These are phyloP conservation scores for Crocuta crocuta DNA, from an alignment of 2,113 vertebrate species.

Conservation along the genomic window DNA sequence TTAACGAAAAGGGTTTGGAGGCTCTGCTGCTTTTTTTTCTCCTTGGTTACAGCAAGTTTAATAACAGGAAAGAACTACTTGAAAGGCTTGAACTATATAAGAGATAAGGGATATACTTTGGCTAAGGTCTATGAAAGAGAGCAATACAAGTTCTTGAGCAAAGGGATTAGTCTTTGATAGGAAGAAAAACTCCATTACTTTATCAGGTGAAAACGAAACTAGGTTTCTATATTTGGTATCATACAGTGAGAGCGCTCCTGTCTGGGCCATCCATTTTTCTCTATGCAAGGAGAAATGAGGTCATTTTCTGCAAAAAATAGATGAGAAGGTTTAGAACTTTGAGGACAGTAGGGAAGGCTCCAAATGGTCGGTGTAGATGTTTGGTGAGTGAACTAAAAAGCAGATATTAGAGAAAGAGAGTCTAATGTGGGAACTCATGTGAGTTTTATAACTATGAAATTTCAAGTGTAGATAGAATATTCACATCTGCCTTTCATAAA, in stretches of 20 bases:
- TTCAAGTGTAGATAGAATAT: neutral
- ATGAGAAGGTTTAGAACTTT: conserved; percentile 56
- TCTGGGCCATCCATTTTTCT: conserved; percentile 15
- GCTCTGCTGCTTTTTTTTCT: neutral
- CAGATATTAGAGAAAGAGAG: neutral
- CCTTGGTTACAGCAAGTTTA: neutral
- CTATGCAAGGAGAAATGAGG: neutral
- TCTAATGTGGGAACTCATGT: neutral
- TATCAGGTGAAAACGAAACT: conserved; percentile 66
- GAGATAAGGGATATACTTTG: conserved; percentile 5
- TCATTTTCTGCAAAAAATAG: conserved; percentile 48
- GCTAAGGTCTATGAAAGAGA: conserved; percentile 34
- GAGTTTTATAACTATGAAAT: neutral
- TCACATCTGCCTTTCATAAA: neutral
- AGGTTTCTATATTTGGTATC: conserved; percentile 68
- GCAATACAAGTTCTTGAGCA: neutral
- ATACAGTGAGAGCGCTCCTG: neutral
- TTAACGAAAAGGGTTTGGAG: neutral
- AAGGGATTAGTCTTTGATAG: conserved; percentile 65
- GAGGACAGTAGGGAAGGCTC: neutral
- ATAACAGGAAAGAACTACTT: neutral
- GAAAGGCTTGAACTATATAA: conserved; percentile 19
- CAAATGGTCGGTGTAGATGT: neutral
- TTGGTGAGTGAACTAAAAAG: neutral
- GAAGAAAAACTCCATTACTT: conserved; percentile 36